phyloP scores from a whole-genome alignment of 30 jellyfish, hydroid and myxozoan species.

The Haliclystus octoradiatus region DNA sequence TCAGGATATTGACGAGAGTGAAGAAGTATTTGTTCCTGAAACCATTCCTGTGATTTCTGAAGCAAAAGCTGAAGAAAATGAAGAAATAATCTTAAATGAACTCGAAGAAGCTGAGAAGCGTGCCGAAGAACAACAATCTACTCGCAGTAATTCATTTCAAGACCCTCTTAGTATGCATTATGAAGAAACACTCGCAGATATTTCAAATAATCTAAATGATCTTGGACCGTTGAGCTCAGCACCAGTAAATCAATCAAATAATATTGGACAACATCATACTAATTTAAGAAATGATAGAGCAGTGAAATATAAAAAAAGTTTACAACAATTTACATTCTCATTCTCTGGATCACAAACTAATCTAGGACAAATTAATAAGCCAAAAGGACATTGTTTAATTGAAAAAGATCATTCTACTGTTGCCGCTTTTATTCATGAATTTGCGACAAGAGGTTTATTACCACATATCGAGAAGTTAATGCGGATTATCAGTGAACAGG shows the following conservation, averaged over 20 bases:
- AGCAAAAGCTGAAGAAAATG: constrained; percentile 81
- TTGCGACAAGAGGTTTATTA: constrained; percentile 81
- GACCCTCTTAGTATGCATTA: constrained; percentile 94
- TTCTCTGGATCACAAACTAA: constrained; percentile 26
- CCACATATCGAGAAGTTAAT: constrained; percentile 89
- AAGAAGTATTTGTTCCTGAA: constrained; percentile 16
- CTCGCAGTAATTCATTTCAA: constrained; percentile 58
- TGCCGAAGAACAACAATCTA: constrained; percentile 39
- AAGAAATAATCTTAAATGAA: constrained; percentile 48
- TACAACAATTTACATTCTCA: constrained; percentile 67
- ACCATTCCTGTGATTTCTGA: constrained; percentile 18
- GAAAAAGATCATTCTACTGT: constrained; percentile 61
- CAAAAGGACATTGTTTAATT: constrained; percentile 53
- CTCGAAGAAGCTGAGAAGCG: constrained; percentile 72
- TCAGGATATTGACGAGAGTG: constrained; percentile 54
- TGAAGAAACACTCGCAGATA: constrained; percentile 52
- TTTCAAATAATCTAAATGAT: constrained; percentile 40
- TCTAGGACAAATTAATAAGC: constrained; percentile 20
- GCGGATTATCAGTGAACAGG: constrained; percentile 91
- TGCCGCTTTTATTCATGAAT: constrained; percentile 61
- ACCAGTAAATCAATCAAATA: constrained; percentile 26
- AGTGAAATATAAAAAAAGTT: constrained; percentile 41
- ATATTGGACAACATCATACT: constrained; percentile 35
- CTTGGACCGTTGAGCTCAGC: constrained; percentile 67
- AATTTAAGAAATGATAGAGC: constrained; percentile 24